Evolutionary conservation across 2,797 vertebrate species (phyloP).

Genomic region (Rhynchotus rufescens): DNA sequence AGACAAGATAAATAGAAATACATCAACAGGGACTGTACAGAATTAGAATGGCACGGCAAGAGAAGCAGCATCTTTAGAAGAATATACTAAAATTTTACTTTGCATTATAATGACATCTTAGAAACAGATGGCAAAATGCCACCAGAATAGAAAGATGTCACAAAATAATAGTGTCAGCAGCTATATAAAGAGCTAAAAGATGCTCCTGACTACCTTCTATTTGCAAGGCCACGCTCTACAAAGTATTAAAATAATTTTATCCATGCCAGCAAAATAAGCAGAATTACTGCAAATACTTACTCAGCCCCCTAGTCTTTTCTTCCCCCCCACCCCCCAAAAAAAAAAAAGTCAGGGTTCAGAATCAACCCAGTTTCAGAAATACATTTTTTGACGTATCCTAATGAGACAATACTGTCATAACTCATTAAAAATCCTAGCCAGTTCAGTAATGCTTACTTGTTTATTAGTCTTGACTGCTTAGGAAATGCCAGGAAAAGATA

Average conservation of each 20-base stretch:
- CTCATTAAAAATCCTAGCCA: fast-evolving
- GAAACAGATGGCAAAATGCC: constrained; percentile 73
- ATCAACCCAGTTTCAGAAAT: not conserved
- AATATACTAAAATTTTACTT: constrained; percentile 60
- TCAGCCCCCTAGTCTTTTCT: not conserved
- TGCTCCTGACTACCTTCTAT: constrained; percentile 51
- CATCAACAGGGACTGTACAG: constrained; percentile 9
- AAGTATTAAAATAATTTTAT: constrained; percentile 43
- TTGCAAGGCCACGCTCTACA: constrained; percentile 18
- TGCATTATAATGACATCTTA: constrained; percentile 59
- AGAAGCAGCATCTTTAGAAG: constrained; percentile 22
- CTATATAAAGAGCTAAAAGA: constrained; percentile 43
- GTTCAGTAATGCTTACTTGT: not conserved
- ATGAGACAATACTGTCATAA: not conserved
- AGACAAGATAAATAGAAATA: constrained; percentile 34
- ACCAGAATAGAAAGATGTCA: constrained; percentile 55
- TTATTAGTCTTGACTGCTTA: not conserved
- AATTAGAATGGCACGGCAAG: constrained; percentile 16
- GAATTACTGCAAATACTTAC: not conserved
- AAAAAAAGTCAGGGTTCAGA: not conserved
- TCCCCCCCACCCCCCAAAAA: too few relatives aligned
- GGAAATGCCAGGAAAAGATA: not conserved
- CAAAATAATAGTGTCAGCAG: constrained; percentile 59
- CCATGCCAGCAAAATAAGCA: constrained; percentile 20
- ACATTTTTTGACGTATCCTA: not conserved